Percentiles rank a stretch among this genome's conserved stretches.
phyloP scores from a whole-genome alignment of 2,797 vertebrate genomes.

The Lophius americanus region DNA sequence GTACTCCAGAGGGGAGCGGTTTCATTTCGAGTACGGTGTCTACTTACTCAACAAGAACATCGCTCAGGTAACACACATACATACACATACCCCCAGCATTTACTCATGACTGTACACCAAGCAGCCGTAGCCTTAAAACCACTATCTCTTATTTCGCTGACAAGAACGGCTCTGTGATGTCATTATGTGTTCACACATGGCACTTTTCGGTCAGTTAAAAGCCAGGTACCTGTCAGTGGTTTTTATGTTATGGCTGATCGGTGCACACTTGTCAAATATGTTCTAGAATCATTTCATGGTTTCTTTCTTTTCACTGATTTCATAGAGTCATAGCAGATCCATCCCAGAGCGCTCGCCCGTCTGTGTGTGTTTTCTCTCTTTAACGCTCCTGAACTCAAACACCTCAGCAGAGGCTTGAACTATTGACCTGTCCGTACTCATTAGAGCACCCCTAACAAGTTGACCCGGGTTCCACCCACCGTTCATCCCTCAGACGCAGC shows the following conservation, averaged over 20 bases:
- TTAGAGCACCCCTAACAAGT: slow-evolving; percentile 72
- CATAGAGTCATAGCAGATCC: too few relatives aligned
- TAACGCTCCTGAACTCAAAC: slow-evolving; percentile 18
- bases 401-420: slow-evolving; percentile 56
- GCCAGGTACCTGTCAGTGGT: too few relatives aligned
- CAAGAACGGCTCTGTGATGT: too few relatives aligned
- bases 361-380: background rate
- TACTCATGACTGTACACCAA: background rate
- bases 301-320: too few relatives aligned
- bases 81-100: background rate
- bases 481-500: slow-evolving; percentile 51
- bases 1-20: slow-evolving; percentile 94
- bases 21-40: slow-evolving; percentile 98
- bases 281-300: too few relatives aligned
- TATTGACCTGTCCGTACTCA: slow-evolving; percentile 63
- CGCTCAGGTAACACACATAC: slow-evolving; percentile 88
- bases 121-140: too few relatives aligned
- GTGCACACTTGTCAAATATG: too few relatives aligned
- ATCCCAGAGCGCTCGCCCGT: too few relatives aligned
- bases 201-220: too few relatives aligned
- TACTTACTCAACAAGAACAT: slow-evolving; percentile 99
- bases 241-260: too few relatives aligned
- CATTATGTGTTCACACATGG: too few relatives aligned
- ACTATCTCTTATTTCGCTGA: too few relatives aligned
- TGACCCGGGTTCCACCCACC: slow-evolving; percentile 63